Percentiles rank a stretch among this genome's conserved stretches.
Conservation (phyloP, 53 echinoderm and acorn worm genomes). For the Arbacia lixula region DNA sequence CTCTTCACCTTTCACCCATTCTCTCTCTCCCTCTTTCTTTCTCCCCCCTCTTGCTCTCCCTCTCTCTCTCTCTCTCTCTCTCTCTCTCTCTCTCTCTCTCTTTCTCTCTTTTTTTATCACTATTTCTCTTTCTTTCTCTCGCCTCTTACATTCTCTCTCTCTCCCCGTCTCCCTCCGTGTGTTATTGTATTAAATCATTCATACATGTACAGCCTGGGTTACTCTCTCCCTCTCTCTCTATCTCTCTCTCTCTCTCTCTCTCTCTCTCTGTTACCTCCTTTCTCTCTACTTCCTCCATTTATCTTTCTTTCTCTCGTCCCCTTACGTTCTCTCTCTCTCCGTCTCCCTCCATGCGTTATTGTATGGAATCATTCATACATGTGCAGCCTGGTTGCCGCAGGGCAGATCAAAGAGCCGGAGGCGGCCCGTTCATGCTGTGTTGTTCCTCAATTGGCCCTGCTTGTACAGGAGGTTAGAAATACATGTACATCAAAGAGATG, state of each 20-base stretch:
- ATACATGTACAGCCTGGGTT: conserved; percentile 10
- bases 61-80: no score
- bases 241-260: neutral
- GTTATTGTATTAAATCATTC: conserved; percentile 31
- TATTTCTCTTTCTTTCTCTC: no score
- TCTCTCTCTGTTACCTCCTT: neutral
- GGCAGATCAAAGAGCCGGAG: conserved; percentile 41
- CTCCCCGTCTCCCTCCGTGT: no score
- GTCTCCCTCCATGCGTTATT: neutral
- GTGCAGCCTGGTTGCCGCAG: neutral
- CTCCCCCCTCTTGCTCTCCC: no score
- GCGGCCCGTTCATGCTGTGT: conserved; percentile 33
- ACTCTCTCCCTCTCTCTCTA: neutral
- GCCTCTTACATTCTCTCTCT: no score
- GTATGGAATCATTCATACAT: conserved; percentile 34
- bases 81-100: no score
- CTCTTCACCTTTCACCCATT: no score
- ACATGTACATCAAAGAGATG: conserved; percentile 46
- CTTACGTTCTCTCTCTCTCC: neutral
- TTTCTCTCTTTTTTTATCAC: no score
- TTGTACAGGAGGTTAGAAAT: conserved; percentile 39
- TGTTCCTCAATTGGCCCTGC: conserved; percentile 25
- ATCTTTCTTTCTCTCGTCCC: conserved; percentile 2
- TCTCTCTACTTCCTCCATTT: no score
- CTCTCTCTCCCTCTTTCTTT: no score